Evolutionary conservation across 2,113 vertebrate genomes (phyloP).

Genomic region (Embiotoca jacksoni): DNA sequence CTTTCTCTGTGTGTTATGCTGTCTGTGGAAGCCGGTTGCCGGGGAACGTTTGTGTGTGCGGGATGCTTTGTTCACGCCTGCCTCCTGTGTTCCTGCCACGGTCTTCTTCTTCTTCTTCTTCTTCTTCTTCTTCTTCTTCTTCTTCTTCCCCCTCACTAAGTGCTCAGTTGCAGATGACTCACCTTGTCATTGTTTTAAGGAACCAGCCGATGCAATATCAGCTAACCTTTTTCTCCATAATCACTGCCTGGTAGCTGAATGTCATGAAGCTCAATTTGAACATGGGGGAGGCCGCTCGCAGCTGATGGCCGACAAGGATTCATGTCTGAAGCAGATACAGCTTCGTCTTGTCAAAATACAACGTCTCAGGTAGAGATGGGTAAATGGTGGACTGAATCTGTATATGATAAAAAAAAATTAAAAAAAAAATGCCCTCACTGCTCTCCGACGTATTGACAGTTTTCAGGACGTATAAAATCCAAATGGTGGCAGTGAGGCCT

Average conservation of each 20-base stretch:
- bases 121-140: background rate
- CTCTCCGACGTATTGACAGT: too few relatives aligned
- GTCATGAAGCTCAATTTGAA: slow-evolving; percentile 75
- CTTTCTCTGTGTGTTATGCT: background rate
- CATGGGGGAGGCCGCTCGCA: slow-evolving; percentile 55
- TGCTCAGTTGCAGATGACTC: slow-evolving; percentile 48
- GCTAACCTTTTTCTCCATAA: slow-evolving; percentile 79
- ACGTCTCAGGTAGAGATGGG: slow-evolving; percentile 25
- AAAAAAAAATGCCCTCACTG: too few relatives aligned
- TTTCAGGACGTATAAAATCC: background rate
- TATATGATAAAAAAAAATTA: background rate
- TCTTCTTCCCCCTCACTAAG: background rate
- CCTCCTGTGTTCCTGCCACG: slow-evolving; percentile 2
- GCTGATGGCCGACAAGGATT: slow-evolving; percentile 62
- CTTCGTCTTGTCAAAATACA: slow-evolving; percentile 16
- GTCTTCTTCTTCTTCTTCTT: background rate
- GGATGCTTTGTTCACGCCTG: background rate
- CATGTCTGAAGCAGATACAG: slow-evolving; percentile 22
- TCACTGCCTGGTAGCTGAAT: slow-evolving; percentile 79
- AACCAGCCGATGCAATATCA: slow-evolving; percentile 26
- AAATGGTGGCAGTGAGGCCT: background rate
- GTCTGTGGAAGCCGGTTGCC: too few relatives aligned
- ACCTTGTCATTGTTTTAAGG: slow-evolving; percentile 29
- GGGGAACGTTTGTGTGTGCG: background rate
- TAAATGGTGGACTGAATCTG: slow-evolving; percentile 11